These are phyloP conservation scores for Eulacestoma nigropectus DNA, from an alignment of 2,113 vertebrate genomes.

Conservation along the genomic window DNA sequence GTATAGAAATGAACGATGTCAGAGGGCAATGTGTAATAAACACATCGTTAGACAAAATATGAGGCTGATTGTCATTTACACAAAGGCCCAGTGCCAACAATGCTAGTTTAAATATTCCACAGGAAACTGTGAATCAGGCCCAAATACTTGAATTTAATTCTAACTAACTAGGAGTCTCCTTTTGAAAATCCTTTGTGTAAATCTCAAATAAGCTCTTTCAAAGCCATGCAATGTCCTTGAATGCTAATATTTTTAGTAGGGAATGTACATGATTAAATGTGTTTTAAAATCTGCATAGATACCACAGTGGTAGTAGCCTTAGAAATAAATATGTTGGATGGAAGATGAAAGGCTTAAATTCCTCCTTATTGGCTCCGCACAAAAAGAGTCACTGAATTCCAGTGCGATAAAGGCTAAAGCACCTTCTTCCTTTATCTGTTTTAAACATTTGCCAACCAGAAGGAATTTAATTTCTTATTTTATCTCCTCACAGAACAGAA, in stretches of 20 bases:
- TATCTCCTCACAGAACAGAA: neutral
- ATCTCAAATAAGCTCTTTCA: neutral
- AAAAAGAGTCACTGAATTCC: neutral
- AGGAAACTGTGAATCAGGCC: neutral
- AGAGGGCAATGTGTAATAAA: neutral
- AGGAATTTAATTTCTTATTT: neutral
- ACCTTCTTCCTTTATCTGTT: neutral
- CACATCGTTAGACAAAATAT: neutral
- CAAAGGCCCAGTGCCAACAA: neutral
- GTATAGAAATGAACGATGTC: neutral
- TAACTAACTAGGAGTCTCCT: neutral
- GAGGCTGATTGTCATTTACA: neutral
- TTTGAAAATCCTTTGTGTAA: slow-evolving; percentile 1
- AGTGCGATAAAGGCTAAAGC: neutral
- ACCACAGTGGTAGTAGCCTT: neutral
- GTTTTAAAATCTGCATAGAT: neutral
- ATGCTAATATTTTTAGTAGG: neutral
- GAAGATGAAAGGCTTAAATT: neutral
- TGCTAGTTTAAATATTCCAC: neutral
- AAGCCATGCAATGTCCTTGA: neutral
- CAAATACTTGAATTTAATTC: neutral
- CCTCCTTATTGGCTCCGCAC: neutral
- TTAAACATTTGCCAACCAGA: neutral
- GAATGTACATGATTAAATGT: neutral
- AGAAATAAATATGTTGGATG: neutral